These are phyloP conservation scores for Opisthocomus hoazin DNA, from an alignment of 2,113 vertebrate genomes.

Conservation along the genomic window DNA sequence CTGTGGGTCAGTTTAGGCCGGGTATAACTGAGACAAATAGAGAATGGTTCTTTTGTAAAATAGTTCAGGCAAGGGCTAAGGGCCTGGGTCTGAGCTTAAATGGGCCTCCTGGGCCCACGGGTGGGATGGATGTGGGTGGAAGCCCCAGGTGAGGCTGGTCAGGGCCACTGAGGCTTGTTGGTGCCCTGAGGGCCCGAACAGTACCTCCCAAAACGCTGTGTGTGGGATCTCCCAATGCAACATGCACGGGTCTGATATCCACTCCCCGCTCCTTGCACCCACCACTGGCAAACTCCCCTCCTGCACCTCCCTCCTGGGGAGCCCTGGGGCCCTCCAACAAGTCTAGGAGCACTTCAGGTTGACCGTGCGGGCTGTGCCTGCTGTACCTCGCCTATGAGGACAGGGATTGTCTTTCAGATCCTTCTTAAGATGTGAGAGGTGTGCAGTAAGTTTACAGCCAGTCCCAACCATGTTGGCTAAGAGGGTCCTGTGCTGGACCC, in stretches of 20 bases:
- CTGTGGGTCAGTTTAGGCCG: too few relatives aligned
- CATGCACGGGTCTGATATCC: not conserved
- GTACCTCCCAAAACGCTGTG: too few relatives aligned
- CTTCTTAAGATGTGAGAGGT: not conserved
- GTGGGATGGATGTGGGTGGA: too few relatives aligned
- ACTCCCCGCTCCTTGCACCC: not conserved
- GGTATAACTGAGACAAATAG: too few relatives aligned
- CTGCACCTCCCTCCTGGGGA: not conserved
- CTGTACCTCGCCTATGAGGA: fast-evolving
- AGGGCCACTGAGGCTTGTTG: too few relatives aligned
- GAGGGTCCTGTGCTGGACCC: not conserved
- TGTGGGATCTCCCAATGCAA: too few relatives aligned
- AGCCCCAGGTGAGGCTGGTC: too few relatives aligned
- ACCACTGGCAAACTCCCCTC: not conserved
- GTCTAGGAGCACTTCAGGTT: not conserved
- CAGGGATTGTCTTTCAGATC: not conserved
- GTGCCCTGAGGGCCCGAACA: too few relatives aligned
- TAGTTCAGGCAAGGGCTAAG: too few relatives aligned
- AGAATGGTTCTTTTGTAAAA: too few relatives aligned
- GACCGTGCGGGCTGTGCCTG: not conserved
- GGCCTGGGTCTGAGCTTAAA: too few relatives aligned
- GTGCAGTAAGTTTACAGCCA: not conserved
- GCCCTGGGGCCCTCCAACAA: not conserved
- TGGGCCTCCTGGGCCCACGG: too few relatives aligned
- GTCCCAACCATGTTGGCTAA: not conserved